These are phyloP conservation scores for Phyllostomus discolor DNA, from an alignment of 2,113 vertebrate genomes.

Conservation along the genomic window DNA sequence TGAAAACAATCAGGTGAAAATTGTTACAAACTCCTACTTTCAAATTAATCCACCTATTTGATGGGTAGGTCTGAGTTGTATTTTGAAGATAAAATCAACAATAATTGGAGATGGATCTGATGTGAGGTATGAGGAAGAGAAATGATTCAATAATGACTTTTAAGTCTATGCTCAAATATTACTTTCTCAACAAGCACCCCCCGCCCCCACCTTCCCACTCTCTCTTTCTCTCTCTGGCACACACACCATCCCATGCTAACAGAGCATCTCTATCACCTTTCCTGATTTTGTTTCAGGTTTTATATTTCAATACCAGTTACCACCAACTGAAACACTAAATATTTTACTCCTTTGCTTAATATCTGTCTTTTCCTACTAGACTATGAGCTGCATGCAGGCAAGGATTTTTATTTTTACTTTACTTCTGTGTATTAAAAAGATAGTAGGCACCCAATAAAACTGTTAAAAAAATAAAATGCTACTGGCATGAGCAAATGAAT, in stretches of 20 bases:
- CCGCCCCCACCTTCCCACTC: neutral
- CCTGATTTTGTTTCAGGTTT: neutral
- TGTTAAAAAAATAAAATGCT: neutral
- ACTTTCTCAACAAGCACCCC: neutral
- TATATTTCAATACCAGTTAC: neutral
- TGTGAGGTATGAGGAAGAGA: neutral
- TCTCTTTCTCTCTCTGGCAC: neutral
- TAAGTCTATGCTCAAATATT: neutral
- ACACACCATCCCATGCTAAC: neutral
- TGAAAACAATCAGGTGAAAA: neutral
- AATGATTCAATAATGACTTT: neutral
- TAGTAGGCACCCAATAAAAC: neutral
- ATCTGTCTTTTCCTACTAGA: neutral
- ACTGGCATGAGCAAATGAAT: neutral
- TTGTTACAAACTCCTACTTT: neutral
- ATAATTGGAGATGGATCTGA: neutral
- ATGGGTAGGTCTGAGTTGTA: neutral
- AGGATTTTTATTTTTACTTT: neutral
- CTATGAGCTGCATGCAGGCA: neutral
- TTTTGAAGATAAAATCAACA: neutral
- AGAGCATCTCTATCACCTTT: neutral
- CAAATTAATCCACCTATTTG: neutral
- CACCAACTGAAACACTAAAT: neutral
- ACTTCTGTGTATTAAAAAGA: neutral
- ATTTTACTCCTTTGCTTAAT: neutral